Base-by-base conservation (phyloP, 2,113 vertebrate genomes). In the Beaufortia kweichowensis region DNA sequence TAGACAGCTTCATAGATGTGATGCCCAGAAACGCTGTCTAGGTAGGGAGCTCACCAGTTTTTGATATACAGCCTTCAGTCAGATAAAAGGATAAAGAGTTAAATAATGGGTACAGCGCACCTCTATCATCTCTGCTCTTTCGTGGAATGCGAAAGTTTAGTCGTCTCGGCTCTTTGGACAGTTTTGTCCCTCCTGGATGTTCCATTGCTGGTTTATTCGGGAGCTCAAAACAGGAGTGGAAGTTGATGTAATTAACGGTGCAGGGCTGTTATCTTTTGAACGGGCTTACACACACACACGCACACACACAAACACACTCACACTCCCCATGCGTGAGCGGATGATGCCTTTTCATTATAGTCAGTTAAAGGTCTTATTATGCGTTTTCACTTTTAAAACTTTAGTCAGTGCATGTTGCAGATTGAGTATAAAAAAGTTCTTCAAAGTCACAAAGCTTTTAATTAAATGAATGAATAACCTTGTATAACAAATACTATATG, bases 61-160 rank as follows among this genome's bases (percentile, higher is more conserved):
- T 17, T 57, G 28, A 19, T 4, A 57, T 23, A 26, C 21, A 7
- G 33, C 12, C 15, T 50, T 53, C 6, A 48, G 8, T 17, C 15
- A 3, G 7, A 53, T 6, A 23, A 53, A 28, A 53, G 7, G 8
- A 15, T 6, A 50, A 60, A 4, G 29, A 19, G 15, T 26, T 23
- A 41, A 24, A n/a, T n/a, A 28, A 33, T 8, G n/a, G 28, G 41
- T 35, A 2, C 35, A 48, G 28, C 6, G 15, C 64, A 98, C 96
- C 95, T 95, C 92, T 95, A 87, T 95, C 94, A 86, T 98, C 96
- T 91, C 92, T 94, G 88, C 89, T 95, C 90, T 96, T 98, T 92
- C 92, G 95, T 87, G 96, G 97, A 6, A 99, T 98, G 71, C 95
- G 95, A 89, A 97, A 96, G 86, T 87, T 93, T 89, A 85, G 91